Base-by-base conservation (phyloP, 2,888 invertebrate genomes). In the Parascotia fuliginaria region DNA sequence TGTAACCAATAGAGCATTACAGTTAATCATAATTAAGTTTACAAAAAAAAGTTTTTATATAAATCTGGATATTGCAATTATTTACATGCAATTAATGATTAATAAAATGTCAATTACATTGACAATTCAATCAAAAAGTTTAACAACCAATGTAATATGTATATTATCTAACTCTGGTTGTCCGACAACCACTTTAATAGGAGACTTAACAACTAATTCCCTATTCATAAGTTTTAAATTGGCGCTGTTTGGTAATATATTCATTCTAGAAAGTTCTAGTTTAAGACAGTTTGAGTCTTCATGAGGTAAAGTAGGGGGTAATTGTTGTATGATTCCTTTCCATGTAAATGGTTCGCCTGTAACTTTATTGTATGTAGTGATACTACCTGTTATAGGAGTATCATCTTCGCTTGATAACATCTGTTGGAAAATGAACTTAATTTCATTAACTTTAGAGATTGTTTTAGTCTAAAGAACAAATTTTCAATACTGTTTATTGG, bases 341-440 rank as follows among this genome's bases (percentile, higher is more conserved):
- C 86, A 89, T 0, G 58, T 50, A 50, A 72, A 77, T 0, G 89
- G 89, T 28, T 89, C 82, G 0, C 86, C 87, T 0, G 87, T 78
- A 0, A 81, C 62, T 50, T 79, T 84, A 66, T 90, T 89, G 75
- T 83, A 89, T 0, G 83, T 60, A 0, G 87, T 89, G n/a, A 90
- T 74, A 0, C 77, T 71, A 11, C 76, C 83, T 0, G 59, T 56
- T 51, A 70, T 75, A 0, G 61, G 55, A 1, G 48, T 54, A 2
- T 61, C 60, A 0, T 48, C 41, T 2, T 79, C 77, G 2, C 74
- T 43, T 19, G 81, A 70, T 24, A 87, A 43, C 0, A 70, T 70
- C 89, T 89, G 82, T 15, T 31, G 34, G 13, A 9, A 28, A 32
- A n/a, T n/a, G n/a, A n/a, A n/a, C n/a, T n/a, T n/a, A n/a, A n/a